phyloP scores from a whole-genome alignment of 2,888 invertebrate species.

The Leucozona laternaria region DNA sequence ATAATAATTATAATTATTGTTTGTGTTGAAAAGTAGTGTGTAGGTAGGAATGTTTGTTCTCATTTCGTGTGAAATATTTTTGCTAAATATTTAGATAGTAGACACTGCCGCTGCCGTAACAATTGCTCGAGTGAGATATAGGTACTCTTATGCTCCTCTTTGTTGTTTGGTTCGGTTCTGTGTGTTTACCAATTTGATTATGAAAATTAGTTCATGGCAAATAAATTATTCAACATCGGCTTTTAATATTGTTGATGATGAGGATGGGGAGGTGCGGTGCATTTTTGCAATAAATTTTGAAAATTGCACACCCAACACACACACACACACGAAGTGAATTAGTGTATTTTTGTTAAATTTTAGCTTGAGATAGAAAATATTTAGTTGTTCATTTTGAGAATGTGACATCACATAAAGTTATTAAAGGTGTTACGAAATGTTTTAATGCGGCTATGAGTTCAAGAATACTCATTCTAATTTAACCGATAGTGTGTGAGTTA shows the following conservation, averaged over 20 bases:
- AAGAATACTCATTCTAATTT: background rate
- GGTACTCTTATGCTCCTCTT: background rate
- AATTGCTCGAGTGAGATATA: background rate
- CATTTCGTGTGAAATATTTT: constrained; percentile 56
- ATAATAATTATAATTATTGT: constrained; percentile 46
- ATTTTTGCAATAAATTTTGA: constrained; percentile 23
- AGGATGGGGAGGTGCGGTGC: too few species aligned
- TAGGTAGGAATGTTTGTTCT: constrained; percentile 25
- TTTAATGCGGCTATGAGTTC: background rate
- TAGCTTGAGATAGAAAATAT: background rate
- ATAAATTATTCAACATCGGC: constrained; percentile 13
- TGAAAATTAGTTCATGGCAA: constrained; percentile 67
- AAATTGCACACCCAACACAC: background rate
- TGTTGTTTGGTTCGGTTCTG: background rate
- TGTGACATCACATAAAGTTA: background rate
- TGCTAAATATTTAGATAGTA: constrained; percentile 68
- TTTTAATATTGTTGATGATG: background rate
- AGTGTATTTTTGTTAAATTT: background rate
- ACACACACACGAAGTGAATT: background rate
- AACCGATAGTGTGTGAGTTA: background rate
- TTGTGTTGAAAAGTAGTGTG: constrained; percentile 38
- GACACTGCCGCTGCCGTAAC: background rate
- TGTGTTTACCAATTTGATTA: constrained; percentile 62
- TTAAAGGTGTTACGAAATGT: background rate
- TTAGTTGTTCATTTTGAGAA: background rate